Evolutionary conservation across 2,797 vertebrate genomes (phyloP).

Genomic region (Atherinosoma microstoma): DNA sequence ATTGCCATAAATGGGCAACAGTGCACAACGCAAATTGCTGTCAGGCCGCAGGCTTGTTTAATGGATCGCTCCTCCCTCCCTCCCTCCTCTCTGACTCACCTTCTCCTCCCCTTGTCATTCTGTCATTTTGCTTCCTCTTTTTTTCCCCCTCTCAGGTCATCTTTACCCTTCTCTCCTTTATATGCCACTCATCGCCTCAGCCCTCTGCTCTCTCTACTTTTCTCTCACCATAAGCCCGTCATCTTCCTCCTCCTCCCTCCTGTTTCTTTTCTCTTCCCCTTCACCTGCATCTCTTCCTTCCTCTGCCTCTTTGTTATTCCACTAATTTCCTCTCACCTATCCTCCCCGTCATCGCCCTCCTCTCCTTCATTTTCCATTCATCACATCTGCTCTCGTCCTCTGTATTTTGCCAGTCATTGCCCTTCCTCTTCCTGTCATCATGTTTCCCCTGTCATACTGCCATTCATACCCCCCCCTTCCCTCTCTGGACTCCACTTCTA

Average conservation of each 20-base stretch:
- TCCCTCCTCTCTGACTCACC: slow-evolving; percentile 1
- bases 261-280: neutral
- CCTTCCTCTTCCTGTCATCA: slow-evolving; percentile 23
- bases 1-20: slow-evolving; percentile 69
- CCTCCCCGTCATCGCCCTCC: slow-evolving; percentile 53
- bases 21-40: slow-evolving; percentile 54
- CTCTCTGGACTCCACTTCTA: slow-evolving; percentile 21
- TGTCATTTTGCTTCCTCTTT: slow-evolving; percentile 28
- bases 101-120: slow-evolving; percentile 26
- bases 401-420: slow-evolving; percentile 20
- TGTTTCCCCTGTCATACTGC: slow-evolving; percentile 14
- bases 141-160: neutral
- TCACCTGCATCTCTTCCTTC: neutral
- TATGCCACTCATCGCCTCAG: slow-evolving; percentile 17
- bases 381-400: slow-evolving; percentile 39
- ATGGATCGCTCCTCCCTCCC: slow-evolving; percentile 33
- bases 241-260: slow-evolving; percentile 21
- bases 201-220: slow-evolving; percentile 19
- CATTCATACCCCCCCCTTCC: slow-evolving; percentile 18
- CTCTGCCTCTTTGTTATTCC: slow-evolving; percentile 51
- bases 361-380: slow-evolving; percentile 63
- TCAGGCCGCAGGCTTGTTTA: slow-evolving; percentile 51
- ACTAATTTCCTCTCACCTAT: slow-evolving; percentile 53
- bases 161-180: neutral
- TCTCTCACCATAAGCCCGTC: neutral